Evolutionary conservation across 1,140 invertebrate genomes (phyloP), one percentile per base, ranked within the genome.

Genomic region (Neodiprion virginianus): DNA sequence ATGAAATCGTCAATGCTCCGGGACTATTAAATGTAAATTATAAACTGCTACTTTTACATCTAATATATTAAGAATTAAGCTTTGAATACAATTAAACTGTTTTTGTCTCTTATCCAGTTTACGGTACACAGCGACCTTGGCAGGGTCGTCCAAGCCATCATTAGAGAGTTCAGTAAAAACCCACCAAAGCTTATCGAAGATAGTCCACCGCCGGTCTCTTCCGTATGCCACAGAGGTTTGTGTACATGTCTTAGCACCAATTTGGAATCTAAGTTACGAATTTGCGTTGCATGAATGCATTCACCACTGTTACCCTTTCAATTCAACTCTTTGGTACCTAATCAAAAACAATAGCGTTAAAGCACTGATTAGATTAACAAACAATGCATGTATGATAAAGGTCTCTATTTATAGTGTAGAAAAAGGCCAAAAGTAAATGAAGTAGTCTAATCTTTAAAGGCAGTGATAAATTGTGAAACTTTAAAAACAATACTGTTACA

Each of bases 81-180:
- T n/a, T 69, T 72, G 74, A 3, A 50, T 72, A 67, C 67, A 17
- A 49, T 71, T 72, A 49, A 73, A 14, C 7, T 61, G 8, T 61
- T 61, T 61, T 8, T 78, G 5, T 73, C 80, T 79, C 76, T 78
- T 74, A 85, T 83, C 50, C 76, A 93, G 92, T 95, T 92, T 82
- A 93, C 93, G 73, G 86, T 91, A 66, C 93, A 95, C 85, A 94
- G 93, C 66, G 94, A 95, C 88, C 89, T 95, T 73, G 94, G 94
- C 21, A 89, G 93, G 74, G 92, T 95, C 53, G 94, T 95, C 1
- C 94, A 95, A 85, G 94, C 92, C 11, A 93, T 95, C 65, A 94
- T 94, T 74, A 87, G 94, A 80, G 94, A 95, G 85, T 94, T 94
- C 79, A 92, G 93, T 83, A 90, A 91, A 81, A 91, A 91, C 82